Evolutionary conservation across 2,797 vertebrate genomes (phyloP).

Genomic region (Sitta carolinensis): DNA sequence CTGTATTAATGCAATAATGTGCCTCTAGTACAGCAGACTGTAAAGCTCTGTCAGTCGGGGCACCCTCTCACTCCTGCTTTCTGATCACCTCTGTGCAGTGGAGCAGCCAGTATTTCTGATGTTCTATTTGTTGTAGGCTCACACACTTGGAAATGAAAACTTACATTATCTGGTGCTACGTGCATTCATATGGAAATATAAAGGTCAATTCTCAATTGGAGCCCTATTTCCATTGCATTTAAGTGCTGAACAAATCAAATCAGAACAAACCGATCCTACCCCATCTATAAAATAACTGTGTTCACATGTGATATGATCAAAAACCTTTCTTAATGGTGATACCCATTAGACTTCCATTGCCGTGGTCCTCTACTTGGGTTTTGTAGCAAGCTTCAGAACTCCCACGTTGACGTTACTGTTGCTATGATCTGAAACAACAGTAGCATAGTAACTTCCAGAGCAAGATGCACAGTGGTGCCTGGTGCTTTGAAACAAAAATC

Average conservation of each 20-base stretch:
- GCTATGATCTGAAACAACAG: not conserved
- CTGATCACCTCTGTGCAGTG: accelerated
- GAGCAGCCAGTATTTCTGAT: not conserved
- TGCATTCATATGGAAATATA: not conserved
- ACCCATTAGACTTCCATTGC: not conserved
- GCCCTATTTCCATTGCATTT: not conserved
- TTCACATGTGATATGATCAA: accelerated
- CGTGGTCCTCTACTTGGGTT: not conserved
- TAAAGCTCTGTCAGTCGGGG: not conserved
- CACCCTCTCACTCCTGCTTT: not conserved
- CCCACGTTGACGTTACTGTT: accelerated
- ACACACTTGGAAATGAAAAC: not conserved
- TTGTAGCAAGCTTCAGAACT: not conserved
- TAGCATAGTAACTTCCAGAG: not conserved
- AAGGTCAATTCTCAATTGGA: not conserved
- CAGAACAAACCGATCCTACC: not conserved
- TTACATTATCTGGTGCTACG: not conserved
- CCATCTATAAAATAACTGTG: not conserved
- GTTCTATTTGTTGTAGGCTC: not conserved
- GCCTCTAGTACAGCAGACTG: not conserved
- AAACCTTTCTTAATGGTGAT: not conserved
- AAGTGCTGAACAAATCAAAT: not conserved
- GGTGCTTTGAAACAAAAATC: not conserved
- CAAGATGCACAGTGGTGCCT: not conserved
- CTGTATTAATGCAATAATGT: accelerated